These are phyloP conservation scores for Oligia fasciuncula DNA, from an alignment of 2,888 invertebrate genomes.

Conservation along the genomic window DNA sequence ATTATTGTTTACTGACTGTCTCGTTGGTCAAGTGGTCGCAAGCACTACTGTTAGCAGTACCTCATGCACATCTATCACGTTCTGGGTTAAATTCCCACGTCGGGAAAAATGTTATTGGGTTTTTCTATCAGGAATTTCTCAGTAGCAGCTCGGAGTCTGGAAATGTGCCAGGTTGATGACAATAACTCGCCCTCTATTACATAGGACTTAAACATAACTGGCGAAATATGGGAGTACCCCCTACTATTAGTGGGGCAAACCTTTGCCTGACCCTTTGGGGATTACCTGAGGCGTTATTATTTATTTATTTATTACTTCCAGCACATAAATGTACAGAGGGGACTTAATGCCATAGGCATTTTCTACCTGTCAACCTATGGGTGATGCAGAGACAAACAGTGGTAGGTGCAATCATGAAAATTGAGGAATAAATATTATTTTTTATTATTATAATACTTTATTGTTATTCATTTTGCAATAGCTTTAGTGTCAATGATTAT, in stretches of 20 bases:
- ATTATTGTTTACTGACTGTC: too few relatives aligned
- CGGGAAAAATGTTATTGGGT: background rate
- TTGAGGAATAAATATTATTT: too few relatives aligned
- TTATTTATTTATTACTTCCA: too few relatives aligned
- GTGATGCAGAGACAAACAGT: too few relatives aligned
- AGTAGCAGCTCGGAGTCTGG: background rate
- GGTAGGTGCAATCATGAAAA: too few relatives aligned
- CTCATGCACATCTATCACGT: too few relatives aligned
- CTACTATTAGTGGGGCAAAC: background rate
- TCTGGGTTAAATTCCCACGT: background rate
- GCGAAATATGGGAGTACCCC: background rate
- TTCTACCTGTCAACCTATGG: too few relatives aligned
- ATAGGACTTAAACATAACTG: background rate
- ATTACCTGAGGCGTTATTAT: background rate
- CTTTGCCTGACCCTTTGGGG: background rate
- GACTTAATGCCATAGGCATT: too few relatives aligned
- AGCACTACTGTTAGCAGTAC: background rate
- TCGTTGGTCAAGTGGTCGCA: background rate
- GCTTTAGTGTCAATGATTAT: background rate
- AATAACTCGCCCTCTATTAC: background rate
- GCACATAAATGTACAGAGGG: too few relatives aligned
- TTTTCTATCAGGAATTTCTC: background rate
- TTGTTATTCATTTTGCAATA: conserved; percentile 2
- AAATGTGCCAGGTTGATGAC: too few relatives aligned
- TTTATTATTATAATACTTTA: too few relatives aligned